A percentile compares a stretch with the other conserved stretches of the same genome.
Conservation (phyloP, 1,140 invertebrate species). For the Neodiprion pinetum region DNA sequence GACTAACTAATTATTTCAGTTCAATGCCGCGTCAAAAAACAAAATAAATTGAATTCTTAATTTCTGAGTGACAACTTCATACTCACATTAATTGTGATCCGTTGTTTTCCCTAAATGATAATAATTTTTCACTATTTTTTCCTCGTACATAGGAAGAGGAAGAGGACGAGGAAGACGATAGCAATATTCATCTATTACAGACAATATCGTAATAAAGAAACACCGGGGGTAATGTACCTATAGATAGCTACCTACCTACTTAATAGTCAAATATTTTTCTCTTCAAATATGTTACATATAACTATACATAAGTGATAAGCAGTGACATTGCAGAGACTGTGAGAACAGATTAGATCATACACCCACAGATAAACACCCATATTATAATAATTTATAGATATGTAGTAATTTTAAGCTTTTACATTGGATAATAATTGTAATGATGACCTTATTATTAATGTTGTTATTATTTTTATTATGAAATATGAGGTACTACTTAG, state of each 20-base stretch:
- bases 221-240: slow-evolving; percentile 20
- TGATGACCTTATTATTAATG: neutral
- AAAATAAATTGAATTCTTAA: too few species aligned
- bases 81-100: too few species aligned
- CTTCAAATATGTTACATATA: slow-evolving; percentile 26
- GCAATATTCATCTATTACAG: slow-evolving; percentile 52
- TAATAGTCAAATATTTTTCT: slow-evolving; percentile 52
- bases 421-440: slow-evolving; percentile 1
- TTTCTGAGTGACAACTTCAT: too few species aligned
- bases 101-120: too few species aligned
- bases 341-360: slow-evolving; percentile 23
- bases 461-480: neutral
- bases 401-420: slow-evolving; percentile 2
- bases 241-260: slow-evolving; percentile 36
- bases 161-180: slow-evolving; percentile 46
- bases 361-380: neutral
- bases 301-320: slow-evolving; percentile 26
- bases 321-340: slow-evolving; percentile 26
- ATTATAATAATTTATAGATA: slow-evolving; percentile 2
- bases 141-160: slow-evolving; percentile 44
- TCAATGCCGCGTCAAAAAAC: too few species aligned
- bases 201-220: slow-evolving; percentile 54
- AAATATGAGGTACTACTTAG: neutral
- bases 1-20: neutral
- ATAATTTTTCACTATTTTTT: neutral